Conservation (phyloP, 1,140 invertebrate species). For the Drosophila watanabei region DNA sequence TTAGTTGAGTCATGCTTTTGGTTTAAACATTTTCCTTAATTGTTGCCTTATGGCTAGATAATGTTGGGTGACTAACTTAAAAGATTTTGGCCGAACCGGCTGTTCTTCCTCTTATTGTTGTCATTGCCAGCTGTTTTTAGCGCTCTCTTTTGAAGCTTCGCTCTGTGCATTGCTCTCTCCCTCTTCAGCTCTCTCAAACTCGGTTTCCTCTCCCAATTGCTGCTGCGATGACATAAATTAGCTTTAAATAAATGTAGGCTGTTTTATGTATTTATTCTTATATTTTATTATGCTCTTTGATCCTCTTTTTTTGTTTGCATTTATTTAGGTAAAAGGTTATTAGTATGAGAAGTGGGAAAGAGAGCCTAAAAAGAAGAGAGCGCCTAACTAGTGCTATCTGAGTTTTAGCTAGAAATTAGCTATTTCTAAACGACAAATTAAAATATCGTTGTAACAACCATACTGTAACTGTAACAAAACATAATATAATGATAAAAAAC, state of each 20-base stretch:
- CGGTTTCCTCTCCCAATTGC: not conserved
- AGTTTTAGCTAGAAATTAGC: conserved; percentile 2
- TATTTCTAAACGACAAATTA: not conserved
- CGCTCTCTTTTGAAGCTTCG: conserved; percentile 1
- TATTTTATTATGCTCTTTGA: not conserved
- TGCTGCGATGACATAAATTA: not conserved
- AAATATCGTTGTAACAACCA: not conserved
- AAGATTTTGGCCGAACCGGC: conserved; percentile 8
- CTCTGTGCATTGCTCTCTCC: not conserved
- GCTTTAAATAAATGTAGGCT: not conserved
- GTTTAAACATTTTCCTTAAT: no score
- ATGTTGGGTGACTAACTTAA: not conserved
- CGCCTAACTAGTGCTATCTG: not conserved
- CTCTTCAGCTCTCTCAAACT: not conserved
- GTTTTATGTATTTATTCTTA: not conserved
- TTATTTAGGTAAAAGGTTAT: not conserved
- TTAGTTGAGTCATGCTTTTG: not conserved
- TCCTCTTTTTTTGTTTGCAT: not conserved
- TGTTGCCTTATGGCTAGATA: not conserved
- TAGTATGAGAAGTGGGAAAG: not conserved
- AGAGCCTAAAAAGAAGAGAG: conserved; percentile 7
- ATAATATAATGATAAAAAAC: not conserved
- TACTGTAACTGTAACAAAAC: no score
- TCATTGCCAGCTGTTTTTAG: conserved; percentile 12
- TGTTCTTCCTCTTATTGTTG: conserved; percentile 14